Base-by-base conservation (phyloP, 2,113 vertebrate genomes). In the Erinaceus europaeus region DNA sequence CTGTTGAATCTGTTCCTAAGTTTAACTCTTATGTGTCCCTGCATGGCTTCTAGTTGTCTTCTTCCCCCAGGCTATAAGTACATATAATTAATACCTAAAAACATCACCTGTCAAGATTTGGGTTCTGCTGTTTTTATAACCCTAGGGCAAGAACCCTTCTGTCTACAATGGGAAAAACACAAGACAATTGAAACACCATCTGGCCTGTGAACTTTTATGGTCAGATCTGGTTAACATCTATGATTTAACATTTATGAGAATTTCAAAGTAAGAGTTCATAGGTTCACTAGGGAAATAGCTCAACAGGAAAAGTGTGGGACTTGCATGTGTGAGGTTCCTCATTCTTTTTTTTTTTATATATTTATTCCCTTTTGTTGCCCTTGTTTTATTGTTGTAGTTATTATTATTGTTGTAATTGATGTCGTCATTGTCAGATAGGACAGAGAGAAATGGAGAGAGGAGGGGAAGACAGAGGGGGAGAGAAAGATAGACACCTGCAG, bases 51-150 rank as follows among this genome's bases (percentile, higher is more conserved):
- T 2, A n/a, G 29, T n/a, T 29, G 14, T 64, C n/a, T 5, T 65
- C 25, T 1, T 6, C 0, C 14, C 9, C 4, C 1, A 44, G 46
- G 3, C 1, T 27, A 9, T 6, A 10, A 81, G 11, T 5, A 55
- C 34, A 25, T 3, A 1, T 10, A 62, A 34, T 55, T 29, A 50
- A 61, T 34, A 61, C 25, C 17, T 11, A 6, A 61, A 1, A 9
- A 34, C 36, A 7, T 44, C 42, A 29, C 29, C 84, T 65, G n/a
- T 38, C 40, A 44, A 11, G 25, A 20, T 18, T 25, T 34, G 48
- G 2, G 6, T 13, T 44, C 32, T 9, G 29, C 10, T 25, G 36
- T 29, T 53, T 71, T 0, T 9, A 1, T 53, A 32, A 50, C 2
- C 1, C 2, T 5, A 23, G 4, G 10, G 3, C 46, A 10, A 44